These are phyloP conservation scores for Dichetophora obliterata DNA, from an alignment of 2,888 invertebrate genomes.

Conservation along the genomic window DNA sequence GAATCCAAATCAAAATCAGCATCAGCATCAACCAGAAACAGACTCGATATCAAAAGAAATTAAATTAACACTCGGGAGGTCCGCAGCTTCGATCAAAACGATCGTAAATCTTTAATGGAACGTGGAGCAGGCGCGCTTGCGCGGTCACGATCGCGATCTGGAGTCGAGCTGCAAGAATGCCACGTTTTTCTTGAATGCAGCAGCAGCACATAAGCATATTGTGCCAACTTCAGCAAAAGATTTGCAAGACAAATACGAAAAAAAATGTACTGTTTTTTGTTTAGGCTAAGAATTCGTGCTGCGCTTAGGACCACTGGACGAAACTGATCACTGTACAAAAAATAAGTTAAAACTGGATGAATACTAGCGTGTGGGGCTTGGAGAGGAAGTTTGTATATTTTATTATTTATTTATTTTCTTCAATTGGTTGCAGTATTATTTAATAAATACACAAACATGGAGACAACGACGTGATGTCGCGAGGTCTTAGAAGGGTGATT, in stretches of 20 bases:
- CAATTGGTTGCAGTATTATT: too few relatives aligned
- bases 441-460: too few relatives aligned
- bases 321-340: not conserved
- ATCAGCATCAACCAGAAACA: conserved; percentile 15
- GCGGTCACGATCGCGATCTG: conserved; percentile 34
- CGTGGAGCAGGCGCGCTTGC: conserved; percentile 23
- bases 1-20: conserved; percentile 22
- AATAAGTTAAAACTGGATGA: too few relatives aligned
- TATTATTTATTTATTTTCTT: too few relatives aligned
- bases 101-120: conserved; percentile 63
- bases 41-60: conserved; percentile 48
- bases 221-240: conserved; percentile 37
- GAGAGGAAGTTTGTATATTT: too few relatives aligned
- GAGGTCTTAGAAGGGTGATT: too few relatives aligned
- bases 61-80: conserved; percentile 67
- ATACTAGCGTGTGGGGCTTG: too few relatives aligned
- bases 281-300: conserved; percentile 16
- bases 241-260: not conserved
- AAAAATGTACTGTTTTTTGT: not conserved
- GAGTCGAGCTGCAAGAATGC: conserved; percentile 47
- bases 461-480: too few relatives aligned
- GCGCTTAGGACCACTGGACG: not conserved
- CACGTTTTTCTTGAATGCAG: conserved; percentile 40
- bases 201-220: not conserved
- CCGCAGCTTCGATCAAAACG: conserved; percentile 62